phyloP scores from a whole-genome alignment of 1,140 invertebrate species.

The Brachionus paranguensis region DNA sequence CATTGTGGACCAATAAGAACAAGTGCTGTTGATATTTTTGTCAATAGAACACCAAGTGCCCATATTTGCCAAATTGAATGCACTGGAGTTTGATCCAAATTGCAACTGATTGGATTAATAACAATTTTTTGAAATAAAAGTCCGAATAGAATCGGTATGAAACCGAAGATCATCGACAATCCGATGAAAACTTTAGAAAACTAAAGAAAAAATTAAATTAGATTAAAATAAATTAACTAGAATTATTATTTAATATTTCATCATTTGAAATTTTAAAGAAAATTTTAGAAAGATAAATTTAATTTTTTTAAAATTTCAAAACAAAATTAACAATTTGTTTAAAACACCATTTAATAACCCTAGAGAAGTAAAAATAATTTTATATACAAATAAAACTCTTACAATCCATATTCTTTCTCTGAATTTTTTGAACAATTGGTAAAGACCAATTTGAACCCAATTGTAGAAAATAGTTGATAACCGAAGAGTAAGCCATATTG shows the following conservation, averaged over 20 bases:
- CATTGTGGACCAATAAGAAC: constrained; percentile 97
- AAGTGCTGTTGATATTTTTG: constrained; percentile 92
- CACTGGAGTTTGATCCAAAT: constrained; percentile 84
- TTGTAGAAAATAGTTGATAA: constrained; percentile 70
- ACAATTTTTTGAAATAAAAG: constrained; percentile 81
- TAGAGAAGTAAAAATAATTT: too few species aligned
- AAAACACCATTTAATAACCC: too few species aligned
- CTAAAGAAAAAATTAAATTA: constrained; percentile 46
- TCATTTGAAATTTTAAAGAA: not conserved
- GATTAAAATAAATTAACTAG: not conserved
- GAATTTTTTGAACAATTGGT: constrained; percentile 67
- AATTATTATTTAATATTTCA: not conserved
- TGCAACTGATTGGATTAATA: constrained; percentile 83
- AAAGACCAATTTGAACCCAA: constrained; percentile 79
- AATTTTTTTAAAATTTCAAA: not conserved
- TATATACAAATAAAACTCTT: constrained; percentile 38
- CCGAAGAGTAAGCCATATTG: constrained; percentile 79
- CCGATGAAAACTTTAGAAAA: constrained; percentile 63
- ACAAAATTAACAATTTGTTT: not conserved
- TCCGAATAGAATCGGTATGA: constrained; percentile 86
- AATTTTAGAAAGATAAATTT: not conserved
- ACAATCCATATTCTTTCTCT: constrained; percentile 64
- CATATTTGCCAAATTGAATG: constrained; percentile 74
- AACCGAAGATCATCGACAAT: constrained; percentile 69
- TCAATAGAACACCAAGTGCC: constrained; percentile 90